Percentiles rank a stretch among this genome's conserved stretches.
phyloP scores from a whole-genome alignment of 2,888 invertebrate species.

The Itoplectis maculator region DNA sequence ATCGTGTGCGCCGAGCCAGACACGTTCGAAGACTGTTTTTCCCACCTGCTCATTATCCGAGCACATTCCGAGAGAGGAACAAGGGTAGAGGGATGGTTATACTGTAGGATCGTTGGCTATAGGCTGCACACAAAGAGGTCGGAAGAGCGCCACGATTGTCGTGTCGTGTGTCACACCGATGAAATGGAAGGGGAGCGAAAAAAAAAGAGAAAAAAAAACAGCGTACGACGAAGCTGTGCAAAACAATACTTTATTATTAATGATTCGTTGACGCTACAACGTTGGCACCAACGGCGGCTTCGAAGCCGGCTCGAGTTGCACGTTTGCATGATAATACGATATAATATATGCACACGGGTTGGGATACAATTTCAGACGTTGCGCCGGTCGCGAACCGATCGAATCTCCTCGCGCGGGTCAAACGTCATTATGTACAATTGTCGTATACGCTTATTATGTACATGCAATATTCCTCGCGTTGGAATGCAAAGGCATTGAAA shows the following conservation, averaged over 20 bases:
- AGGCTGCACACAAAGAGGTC: constrained; percentile 12
- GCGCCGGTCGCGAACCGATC: constrained; percentile 70
- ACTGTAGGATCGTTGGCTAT: neutral
- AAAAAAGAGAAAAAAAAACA: constrained; percentile 20
- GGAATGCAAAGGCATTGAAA: constrained; percentile 32
- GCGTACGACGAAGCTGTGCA: constrained; percentile 16
- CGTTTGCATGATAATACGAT: constrained; percentile 64
- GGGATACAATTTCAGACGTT: constrained; percentile 69
- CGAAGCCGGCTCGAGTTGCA: constrained; percentile 6
- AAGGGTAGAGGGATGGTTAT: neutral
- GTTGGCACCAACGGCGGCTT: constrained; percentile 3
- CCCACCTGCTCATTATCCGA: constrained; percentile 26
- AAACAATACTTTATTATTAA: constrained; percentile 68
- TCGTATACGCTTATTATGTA: constrained; percentile 71
- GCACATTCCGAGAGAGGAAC: neutral
- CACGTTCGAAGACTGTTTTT: constrained; percentile 21
- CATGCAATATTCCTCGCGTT: constrained; percentile 62
- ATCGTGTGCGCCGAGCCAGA: neutral
- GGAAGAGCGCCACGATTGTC: constrained; percentile 24
- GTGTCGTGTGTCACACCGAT: constrained; percentile 31
- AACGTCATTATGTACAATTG: constrained; percentile 75
- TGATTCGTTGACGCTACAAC: constrained; percentile 45
- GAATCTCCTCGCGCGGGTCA: constrained; percentile 71
- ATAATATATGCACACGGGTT: constrained; percentile 68
- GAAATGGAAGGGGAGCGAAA: no score